Evolutionary conservation across 2,888 invertebrate genomes (phyloP).

Genomic region (Alcis repandata): DNA sequence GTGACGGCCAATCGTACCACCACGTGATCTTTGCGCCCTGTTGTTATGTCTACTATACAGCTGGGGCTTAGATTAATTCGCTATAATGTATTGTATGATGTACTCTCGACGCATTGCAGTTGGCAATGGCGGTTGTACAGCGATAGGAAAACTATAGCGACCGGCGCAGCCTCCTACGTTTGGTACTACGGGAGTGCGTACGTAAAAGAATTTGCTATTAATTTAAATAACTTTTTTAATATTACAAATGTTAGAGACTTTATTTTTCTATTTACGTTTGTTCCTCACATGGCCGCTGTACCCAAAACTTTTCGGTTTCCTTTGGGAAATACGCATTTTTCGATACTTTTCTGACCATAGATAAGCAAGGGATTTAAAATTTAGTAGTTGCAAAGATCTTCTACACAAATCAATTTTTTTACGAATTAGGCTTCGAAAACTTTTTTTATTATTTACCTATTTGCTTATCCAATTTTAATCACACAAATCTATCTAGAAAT

Average conservation of each 20-base stretch:
- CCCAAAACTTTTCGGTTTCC: slow-evolving; percentile 11
- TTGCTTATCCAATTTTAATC: neutral
- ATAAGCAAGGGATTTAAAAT: neutral
- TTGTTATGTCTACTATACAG: slow-evolving; percentile 48
- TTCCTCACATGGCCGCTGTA: neutral
- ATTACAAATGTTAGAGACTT: neutral
- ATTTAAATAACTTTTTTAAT: neutral
- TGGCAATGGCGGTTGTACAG: neutral
- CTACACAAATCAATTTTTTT: neutral
- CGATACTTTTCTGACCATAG: neutral
- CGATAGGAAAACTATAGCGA: too few species aligned
- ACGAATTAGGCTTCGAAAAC: neutral
- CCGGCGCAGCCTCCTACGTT: too few species aligned
- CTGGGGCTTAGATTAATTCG: slow-evolving; percentile 40
- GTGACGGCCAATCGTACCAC: slow-evolving; percentile 39
- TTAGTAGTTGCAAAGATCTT: neutral
- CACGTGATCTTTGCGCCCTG: slow-evolving; percentile 46
- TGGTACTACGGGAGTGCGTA: too few species aligned
- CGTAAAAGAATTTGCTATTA: neutral
- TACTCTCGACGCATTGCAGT: neutral
- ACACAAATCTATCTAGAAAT: neutral
- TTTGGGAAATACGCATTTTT: slow-evolving; percentile 5
- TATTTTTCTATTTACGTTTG: neutral
- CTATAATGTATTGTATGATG: slow-evolving; percentile 8
- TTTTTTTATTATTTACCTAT: too few species aligned